Evolutionary conservation across 2,113 vertebrate species (phyloP), one percentile per base, ranked within the genome.

Genomic region (Oenanthe oenanthe): DNA sequence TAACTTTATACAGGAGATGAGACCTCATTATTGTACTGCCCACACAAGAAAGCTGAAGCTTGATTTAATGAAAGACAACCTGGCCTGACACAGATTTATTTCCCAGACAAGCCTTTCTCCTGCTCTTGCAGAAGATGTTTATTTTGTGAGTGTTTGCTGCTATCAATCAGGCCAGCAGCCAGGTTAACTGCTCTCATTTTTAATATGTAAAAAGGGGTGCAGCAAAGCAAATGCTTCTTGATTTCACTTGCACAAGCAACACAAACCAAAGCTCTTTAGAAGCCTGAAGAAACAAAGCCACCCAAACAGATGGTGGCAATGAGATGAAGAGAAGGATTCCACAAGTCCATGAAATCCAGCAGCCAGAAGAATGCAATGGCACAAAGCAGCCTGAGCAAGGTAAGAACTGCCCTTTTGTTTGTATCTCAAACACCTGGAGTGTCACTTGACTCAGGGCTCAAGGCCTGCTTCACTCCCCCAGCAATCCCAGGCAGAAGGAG

Each of bases 191-290:
- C 34, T 13, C 12, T 4, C 4, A 32, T 48, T 61, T 82, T 72
- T n/a, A 57, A 22, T 1, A 57, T 2, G 17, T 4, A 9, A 11
- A 7, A 43, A 54, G 9, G 20, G 2, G 1, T 12, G 25, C n/a
- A 73, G 57, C 51, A 67, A 78, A 53, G 6, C 11, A 60, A 81
- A 40, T 1, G 5, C 24, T 50, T 47, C 60, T 34, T 42, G 9
- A 57, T 66, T 45, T 42, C 62, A 63, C 53, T 53, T 79, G 28
- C 76, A 54, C 36, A 5, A 56, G 50, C 40, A 45, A 13, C 38
- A 53, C 51, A 72, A 56, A 53, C 7, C 16, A 43, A 74, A 82
- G 60, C 28, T 43, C 26, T 38, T 74, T 4, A 34, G 45, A 61
- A 57, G 10, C 40, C 29, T 50, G 45, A 21, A 53, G 9, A 9